Evolutionary conservation across 2,113 vertebrate genomes (phyloP).

Genomic region (Ahaetulla prasina): DNA sequence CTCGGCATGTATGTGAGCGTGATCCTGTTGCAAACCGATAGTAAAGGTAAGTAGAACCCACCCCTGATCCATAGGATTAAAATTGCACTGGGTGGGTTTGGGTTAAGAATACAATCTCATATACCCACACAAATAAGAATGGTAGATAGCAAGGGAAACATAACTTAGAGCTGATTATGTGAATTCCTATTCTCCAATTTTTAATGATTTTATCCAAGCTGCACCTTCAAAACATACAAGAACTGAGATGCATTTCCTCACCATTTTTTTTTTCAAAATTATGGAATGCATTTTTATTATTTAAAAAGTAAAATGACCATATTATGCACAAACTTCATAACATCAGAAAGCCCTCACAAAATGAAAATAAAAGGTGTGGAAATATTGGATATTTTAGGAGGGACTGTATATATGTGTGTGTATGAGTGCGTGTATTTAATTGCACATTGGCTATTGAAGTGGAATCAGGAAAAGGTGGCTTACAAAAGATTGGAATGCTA

Average conservation of each 20-base stretch:
- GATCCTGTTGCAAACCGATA: no score
- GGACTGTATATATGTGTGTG: not conserved
- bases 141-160: not conserved
- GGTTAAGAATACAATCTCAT: not conserved
- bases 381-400: not conserved
- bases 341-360: not conserved
- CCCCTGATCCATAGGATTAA: not conserved
- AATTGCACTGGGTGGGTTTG: not conserved
- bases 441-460: not conserved
- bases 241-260: not conserved
- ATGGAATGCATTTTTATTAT: not conserved
- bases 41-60: no score
- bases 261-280: not conserved
- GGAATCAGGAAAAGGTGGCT: not conserved
- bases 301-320: not conserved
- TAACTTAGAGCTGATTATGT: not conserved
- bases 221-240: not conserved
- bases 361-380: not conserved
- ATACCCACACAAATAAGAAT: not conserved
- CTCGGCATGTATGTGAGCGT: no score
- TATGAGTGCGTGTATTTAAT: not conserved
- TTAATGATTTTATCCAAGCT: not conserved
- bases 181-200: not conserved
- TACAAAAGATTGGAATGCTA: not conserved
- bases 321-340: not conserved